Percentiles rank a stretch among this genome's conserved stretches.
phyloP scores from a whole-genome alignment of 2,113 vertebrate species.

The Brachyhypopomus occidentalis region DNA sequence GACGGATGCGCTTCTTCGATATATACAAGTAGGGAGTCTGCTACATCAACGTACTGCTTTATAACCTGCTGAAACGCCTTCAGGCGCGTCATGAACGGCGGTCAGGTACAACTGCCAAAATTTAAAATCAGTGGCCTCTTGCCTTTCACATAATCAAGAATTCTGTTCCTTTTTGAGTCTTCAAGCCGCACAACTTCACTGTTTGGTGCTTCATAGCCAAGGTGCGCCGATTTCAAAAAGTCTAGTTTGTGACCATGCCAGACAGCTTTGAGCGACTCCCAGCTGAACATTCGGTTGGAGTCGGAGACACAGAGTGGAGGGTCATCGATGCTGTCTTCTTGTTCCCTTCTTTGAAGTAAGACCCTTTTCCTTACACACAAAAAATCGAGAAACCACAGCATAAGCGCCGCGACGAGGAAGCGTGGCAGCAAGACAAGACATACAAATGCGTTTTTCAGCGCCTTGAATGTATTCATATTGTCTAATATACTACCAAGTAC shows the following conservation, averaged over 20 bases:
- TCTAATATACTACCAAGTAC: background rate
- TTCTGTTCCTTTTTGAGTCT: conserved; percentile 75
- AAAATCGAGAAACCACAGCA: conserved; percentile 96
- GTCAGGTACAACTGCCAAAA: conserved; percentile 99
- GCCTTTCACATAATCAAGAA: conserved; percentile 87
- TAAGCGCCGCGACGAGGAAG: conserved; percentile 88
- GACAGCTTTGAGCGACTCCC: conserved; percentile 91
- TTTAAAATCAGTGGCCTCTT: conserved; percentile 91
- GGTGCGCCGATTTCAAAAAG: conserved; percentile 90
- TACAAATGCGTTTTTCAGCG: conserved; percentile 85
- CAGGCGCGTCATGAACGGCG: conserved; percentile 96
- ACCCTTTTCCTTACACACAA: conserved; percentile 90
- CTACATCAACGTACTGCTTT: conserved; percentile 84
- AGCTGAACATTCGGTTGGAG: conserved; percentile 90
- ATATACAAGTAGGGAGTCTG: conserved; percentile 93
- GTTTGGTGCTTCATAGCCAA: conserved; percentile 87
- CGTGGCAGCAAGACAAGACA: conserved; percentile 90
- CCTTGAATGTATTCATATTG: conserved; percentile 82
- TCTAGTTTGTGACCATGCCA: conserved; percentile 96
- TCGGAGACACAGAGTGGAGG: conserved; percentile 93
- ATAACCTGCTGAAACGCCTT: conserved; percentile 89
- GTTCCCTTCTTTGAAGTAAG: conserved; percentile 70
- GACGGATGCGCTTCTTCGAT: conserved; percentile 97
- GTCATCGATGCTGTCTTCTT: conserved; percentile 75
- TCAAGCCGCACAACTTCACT: conserved; percentile 87